Evolutionary conservation across 1,140 invertebrate species (phyloP).

Genomic region (Eubasilissa regina): DNA sequence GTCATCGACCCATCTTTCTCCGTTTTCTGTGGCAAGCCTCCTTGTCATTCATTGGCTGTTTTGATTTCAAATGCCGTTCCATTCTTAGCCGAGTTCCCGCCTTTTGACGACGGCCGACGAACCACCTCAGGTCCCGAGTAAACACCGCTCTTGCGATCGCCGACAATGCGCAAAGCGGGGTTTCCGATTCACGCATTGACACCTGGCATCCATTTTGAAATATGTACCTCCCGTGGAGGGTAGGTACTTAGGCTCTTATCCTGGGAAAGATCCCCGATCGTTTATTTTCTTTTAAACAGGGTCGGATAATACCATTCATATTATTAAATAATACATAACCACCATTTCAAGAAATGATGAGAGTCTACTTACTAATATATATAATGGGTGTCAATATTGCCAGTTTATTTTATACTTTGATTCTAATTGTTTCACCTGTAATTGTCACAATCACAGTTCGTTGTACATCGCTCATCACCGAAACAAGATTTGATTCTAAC

Average conservation of each 20-base stretch:
- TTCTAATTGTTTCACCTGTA: too few species aligned
- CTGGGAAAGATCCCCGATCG: background rate
- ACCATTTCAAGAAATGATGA: too few species aligned
- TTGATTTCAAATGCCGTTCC: slow-evolving; percentile 22
- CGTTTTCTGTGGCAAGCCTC: slow-evolving; percentile 9
- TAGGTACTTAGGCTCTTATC: background rate
- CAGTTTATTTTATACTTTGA: too few species aligned
- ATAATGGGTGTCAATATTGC: too few species aligned
- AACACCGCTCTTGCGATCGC: background rate
- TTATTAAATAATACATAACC: too few species aligned
- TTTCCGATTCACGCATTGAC: slow-evolving; percentile 16
- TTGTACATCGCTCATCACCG: too few species aligned
- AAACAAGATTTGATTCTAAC: too few species aligned
- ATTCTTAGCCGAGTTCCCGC: slow-evolving; percentile 3
- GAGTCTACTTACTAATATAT: too few species aligned
- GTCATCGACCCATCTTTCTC: slow-evolving; percentile 8
- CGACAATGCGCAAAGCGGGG: background rate
- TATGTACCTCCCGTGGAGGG: slow-evolving; percentile 5
- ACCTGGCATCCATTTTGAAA: slow-evolving; percentile 32
- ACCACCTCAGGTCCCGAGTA: slow-evolving; percentile 16
- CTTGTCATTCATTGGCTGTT: slow-evolving; percentile 33
- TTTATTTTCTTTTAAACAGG: slow-evolving; percentile 5
- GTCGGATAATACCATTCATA: too few species aligned
- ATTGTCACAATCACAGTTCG: too few species aligned
- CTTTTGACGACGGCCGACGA: slow-evolving; percentile 1